Conservation (phyloP, 2,113 vertebrate genomes). For the Perccottus glenii region DNA sequence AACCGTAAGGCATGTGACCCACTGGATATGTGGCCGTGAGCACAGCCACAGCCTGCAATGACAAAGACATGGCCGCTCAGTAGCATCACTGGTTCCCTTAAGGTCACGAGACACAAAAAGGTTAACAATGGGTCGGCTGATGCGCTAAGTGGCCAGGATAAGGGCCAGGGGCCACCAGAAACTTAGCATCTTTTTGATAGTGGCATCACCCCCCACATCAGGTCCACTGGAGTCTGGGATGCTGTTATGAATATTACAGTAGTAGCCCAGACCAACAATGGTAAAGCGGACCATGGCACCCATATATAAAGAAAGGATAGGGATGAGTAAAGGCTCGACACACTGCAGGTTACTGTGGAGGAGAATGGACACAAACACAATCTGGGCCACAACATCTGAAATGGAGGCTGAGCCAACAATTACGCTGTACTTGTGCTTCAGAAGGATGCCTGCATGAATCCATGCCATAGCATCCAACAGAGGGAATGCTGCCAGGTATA, state of each 20-base stretch:
- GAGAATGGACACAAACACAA: constrained; percentile 95
- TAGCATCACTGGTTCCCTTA: constrained; percentile 87
- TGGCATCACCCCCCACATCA: constrained; percentile 94
- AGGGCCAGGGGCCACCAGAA: constrained; percentile 99
- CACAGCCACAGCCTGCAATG: constrained; percentile 90
- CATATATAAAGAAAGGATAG: constrained; percentile 97
- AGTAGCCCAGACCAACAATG: constrained; percentile 92
- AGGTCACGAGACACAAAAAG: constrained; percentile 97
- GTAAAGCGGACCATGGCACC: constrained; percentile 93
- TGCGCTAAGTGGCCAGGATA: constrained; percentile 94
- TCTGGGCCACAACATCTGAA: constrained; percentile 97
- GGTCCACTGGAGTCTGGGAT: constrained; percentile 91
- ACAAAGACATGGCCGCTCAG: constrained; percentile 71
- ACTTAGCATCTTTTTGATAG: constrained; percentile 94
- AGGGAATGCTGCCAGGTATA: no score
- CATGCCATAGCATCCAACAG: no score
- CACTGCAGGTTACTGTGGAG: constrained; percentile 97
- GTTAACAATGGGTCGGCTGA: constrained; percentile 97
- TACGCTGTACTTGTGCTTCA: constrained; percentile 98
- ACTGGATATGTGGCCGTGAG: constrained; percentile 97
- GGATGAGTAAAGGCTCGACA: constrained; percentile 93
- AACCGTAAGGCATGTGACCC: constrained; percentile 98
- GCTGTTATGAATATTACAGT: constrained; percentile 91
- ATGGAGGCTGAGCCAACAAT: constrained; percentile 98
- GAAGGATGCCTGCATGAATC: constrained; percentile 97